Evolutionary conservation across 2,888 invertebrate species (phyloP).

Genomic region (Ormia ochracea): DNA sequence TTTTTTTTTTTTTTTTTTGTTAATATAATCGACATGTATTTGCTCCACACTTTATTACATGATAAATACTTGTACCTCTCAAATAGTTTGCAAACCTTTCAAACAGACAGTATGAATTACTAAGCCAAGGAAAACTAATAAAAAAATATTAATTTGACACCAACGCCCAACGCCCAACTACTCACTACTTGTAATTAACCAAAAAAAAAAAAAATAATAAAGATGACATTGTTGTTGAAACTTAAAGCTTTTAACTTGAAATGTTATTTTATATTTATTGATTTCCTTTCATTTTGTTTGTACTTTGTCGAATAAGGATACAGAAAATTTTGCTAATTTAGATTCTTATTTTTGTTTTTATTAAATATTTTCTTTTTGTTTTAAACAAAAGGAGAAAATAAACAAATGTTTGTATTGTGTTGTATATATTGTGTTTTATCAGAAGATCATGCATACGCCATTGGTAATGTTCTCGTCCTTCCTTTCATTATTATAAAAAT

Average conservation of each 20-base stretch:
- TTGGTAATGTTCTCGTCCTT: conserved; percentile 36
- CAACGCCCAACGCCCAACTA: conserved; percentile 2
- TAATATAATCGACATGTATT: not conserved
- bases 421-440: conserved; percentile 58
- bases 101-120: too few relatives aligned
- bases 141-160: too few relatives aligned
- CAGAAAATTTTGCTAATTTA: conserved; percentile 41
- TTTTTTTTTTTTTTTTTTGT: too few relatives aligned
- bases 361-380: conserved; percentile 41
- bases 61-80: conserved; percentile 18
- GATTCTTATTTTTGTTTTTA: conserved; percentile 18
- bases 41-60: conserved; percentile 17
- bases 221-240: conserved; percentile 22
- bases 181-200: not conserved
- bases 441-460: conserved; percentile 28
- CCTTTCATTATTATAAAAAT: conserved; percentile 25
- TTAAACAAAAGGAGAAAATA: conserved; percentile 23
- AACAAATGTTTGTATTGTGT: conserved; percentile 58
- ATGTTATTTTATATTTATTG: conserved; percentile 15
- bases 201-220: not conserved
- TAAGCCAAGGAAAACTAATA: too few relatives aligned
- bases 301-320: conserved; percentile 43
- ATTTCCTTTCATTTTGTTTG: conserved; percentile 40
- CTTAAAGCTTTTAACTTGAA: conserved; percentile 15
- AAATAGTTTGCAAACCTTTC: not conserved